Percentiles rank a stretch among this genome's conserved stretches.
Evolutionary conservation across 2,797 vertebrate genomes (phyloP).

Genomic region (Scolopax bukidnonensis): DNA sequence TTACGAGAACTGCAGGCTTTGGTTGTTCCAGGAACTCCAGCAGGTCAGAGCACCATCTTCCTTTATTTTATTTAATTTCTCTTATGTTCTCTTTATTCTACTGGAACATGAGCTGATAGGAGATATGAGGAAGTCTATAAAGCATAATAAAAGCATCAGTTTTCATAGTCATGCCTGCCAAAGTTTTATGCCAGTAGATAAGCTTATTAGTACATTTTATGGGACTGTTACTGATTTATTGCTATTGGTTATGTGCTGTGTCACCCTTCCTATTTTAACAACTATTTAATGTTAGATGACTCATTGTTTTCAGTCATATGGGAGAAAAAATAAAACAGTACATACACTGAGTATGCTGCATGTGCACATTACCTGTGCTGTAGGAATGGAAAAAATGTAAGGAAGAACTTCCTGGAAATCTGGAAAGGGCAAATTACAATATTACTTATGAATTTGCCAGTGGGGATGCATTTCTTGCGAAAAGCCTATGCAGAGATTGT

Average conservation of each 20-base stretch:
- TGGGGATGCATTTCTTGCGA: neutral
- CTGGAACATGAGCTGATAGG: neutral
- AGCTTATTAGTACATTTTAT: constrained; percentile 33
- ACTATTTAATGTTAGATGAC: neutral
- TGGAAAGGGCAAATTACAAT: neutral
- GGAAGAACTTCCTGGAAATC: neutral
- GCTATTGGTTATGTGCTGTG: neutral
- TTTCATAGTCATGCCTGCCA: neutral
- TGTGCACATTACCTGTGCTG: neutral
- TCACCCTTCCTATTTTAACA: neutral
- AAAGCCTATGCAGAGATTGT: neutral
- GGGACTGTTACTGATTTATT: neutral
- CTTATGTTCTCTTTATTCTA: neutral
- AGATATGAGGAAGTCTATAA: neutral
- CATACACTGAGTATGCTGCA: neutral
- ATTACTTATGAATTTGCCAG: neutral
- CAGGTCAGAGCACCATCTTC: neutral
- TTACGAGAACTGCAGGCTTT: neutral
- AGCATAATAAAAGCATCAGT: neutral
- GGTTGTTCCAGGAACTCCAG: neutral
- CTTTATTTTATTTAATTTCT: neutral
- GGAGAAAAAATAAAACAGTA: neutral
- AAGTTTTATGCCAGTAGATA: constrained; percentile 33
- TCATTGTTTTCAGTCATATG: neutral
- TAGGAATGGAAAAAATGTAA: neutral